Conservation (phyloP, 2,797 vertebrate species). For the Manis javanica region DNA sequence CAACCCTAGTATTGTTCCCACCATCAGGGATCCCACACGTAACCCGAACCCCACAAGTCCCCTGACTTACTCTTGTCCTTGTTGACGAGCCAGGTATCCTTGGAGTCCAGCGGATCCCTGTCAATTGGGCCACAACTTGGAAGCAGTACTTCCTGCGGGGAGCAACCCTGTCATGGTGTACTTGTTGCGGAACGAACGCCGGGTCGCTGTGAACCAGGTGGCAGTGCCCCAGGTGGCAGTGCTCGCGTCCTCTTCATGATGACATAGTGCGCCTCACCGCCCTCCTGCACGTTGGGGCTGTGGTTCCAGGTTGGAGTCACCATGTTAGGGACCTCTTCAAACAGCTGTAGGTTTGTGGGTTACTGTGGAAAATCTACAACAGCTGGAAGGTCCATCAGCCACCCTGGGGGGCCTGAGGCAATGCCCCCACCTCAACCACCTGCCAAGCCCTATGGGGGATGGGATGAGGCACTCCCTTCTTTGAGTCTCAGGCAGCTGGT, state of each 20-base stretch:
- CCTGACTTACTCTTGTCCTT: constrained; percentile 79
- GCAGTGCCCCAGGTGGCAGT: constrained; percentile 83
- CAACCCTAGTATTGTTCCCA: not conserved
- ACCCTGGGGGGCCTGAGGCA: not conserved
- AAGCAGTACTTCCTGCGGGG: constrained; percentile 87
- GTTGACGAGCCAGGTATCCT: constrained; percentile 83
- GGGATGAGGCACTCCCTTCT: not conserved
- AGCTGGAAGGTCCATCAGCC: not conserved
- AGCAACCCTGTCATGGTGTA: constrained; percentile 84
- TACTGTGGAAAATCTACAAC: constrained; percentile 83
- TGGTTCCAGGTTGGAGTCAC: constrained; percentile 87
- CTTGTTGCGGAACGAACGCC: constrained; percentile 86
- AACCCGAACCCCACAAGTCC: constrained; percentile 32
- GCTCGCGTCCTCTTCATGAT: constrained; percentile 87
- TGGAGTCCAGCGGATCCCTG: constrained; percentile 85
- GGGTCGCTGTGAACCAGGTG: constrained; percentile 84
- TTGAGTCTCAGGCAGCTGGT: not conserved
- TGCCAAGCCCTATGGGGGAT: not conserved
- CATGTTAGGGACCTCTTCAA: constrained; percentile 85
- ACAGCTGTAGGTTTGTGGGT: constrained; percentile 82
- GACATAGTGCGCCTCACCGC: constrained; percentile 79
- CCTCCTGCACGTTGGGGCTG: constrained; percentile 83
- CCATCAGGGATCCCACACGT: not conserved
- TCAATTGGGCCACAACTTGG: constrained; percentile 84
- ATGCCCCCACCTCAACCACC: not conserved